phyloP scores from a whole-genome alignment of 2,113 vertebrate genomes.

The Thomomys bottae region DNA sequence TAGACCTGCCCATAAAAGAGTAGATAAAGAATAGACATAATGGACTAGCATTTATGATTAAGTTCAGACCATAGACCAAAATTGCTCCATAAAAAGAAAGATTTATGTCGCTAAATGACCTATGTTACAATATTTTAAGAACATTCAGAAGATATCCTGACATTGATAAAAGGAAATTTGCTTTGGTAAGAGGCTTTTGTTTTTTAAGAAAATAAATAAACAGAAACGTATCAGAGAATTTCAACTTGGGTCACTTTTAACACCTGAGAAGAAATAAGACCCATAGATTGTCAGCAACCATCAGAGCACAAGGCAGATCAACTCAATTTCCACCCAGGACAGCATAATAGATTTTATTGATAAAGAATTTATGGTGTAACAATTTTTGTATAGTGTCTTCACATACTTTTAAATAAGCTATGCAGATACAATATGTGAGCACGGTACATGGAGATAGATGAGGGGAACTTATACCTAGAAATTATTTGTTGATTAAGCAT shows the following conservation, averaged over 20 bases:
- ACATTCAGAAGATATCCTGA: not conserved
- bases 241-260: not conserved
- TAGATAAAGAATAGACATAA: not conserved
- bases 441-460: not conserved
- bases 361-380: not conserved
- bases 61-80: not conserved
- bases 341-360: not conserved
- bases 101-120: not conserved
- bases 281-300: not conserved
- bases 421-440: not conserved
- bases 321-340: not conserved
- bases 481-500: not conserved
- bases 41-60: constrained; percentile 9
- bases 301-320: not conserved
- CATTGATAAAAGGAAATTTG: not conserved
- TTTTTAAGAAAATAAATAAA: not conserved
- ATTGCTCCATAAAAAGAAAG: not conserved
- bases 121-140: constrained; percentile 2
- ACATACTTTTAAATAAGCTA: not conserved
- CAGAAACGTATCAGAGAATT: not conserved
- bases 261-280: not conserved
- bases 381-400: not conserved
- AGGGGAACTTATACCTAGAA: not conserved
- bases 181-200: not conserved
- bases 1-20: not conserved